A percentile compares a stretch with the other conserved stretches of the same genome.
Evolutionary conservation across 2,113 vertebrate genomes (phyloP).

Genomic region (Neodontobutis hainanensis): DNA sequence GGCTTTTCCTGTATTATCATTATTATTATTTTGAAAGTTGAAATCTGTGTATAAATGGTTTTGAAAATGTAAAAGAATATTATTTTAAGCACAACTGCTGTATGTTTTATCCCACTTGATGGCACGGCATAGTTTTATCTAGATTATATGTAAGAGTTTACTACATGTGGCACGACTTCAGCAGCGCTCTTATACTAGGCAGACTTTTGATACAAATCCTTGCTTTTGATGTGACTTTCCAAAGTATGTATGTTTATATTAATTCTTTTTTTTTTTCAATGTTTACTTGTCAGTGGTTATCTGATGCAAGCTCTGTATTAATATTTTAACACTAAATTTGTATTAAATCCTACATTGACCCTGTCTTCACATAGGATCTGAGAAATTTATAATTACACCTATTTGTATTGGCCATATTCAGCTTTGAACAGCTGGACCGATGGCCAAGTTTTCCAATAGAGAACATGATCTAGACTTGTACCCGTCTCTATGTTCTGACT

Average conservation of each 20-base stretch:
- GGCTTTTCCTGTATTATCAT: slow-evolving; percentile 27
- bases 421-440: no score
- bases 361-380: not conserved
- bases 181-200: no score
- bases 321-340: not conserved
- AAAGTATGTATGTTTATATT: not conserved
- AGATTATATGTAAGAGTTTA: slow-evolving; percentile 19
- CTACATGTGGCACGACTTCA: not conserved
- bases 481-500: slow-evolving; percentile 1
- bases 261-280: not conserved
- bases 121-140: slow-evolving; percentile 27
- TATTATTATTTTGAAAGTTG: slow-evolving; percentile 24
- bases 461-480: not conserved
- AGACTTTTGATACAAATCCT: slow-evolving; percentile 2
- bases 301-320: not conserved
- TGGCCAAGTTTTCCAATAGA: not conserved
- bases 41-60: slow-evolving; percentile 13
- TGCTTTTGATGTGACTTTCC: slow-evolving; percentile 17
- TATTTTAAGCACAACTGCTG: slow-evolving; percentile 21
- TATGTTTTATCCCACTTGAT: slow-evolving; percentile 38
- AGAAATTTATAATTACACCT: not conserved
- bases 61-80: slow-evolving; percentile 10
- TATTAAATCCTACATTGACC: not conserved
- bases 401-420: not conserved
- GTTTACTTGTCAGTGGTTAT: not conserved